Evolutionary conservation across 2,113 vertebrate genomes (phyloP), one percentile per base, ranked within the genome.

Genomic region (Athene noctua): DNA sequence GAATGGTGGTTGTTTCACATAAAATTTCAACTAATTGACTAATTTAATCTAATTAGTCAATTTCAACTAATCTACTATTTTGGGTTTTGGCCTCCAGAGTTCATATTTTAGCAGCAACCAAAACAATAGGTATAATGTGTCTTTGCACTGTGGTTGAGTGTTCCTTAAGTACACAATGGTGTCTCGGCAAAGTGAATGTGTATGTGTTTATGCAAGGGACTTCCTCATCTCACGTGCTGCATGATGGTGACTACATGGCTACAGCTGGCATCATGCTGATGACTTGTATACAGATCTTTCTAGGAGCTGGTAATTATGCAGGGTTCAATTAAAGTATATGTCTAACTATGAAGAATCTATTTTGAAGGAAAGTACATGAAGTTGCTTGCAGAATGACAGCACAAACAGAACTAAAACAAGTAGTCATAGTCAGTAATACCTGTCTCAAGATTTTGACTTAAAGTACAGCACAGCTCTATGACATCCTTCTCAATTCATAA

Each of bases 351-450:
- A 94, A 97, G 88, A 92, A 94, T 57, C 52, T 58, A 17, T 96
- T 96, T 90, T 88, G 85, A 94, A 94, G 46, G 82, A 93, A 94
- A 86, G 61, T 74, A 59, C 62, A 55, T 95, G 86, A 93, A 93
- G 83, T 55, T 91, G 95, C 94, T 87, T 92, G 74, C 95, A 79
- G 78, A 96, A 94, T 93, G 58, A 74, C 70, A 93, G 90, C 85
- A 75, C 54, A 80, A 88, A 72, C 42, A 92, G 77, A 88, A 52
- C 70, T 81, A 94, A 92, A 97, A 51, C 40, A 54, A 70, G 34
- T 81, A 92, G 75, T 70, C 58, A 66, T 83, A 94, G 51, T 92
- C 74, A 75, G 67, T 96, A 83, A 78, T 95, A 58, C 87, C 47
- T 44, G 44, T 89, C 42, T 86, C 40, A 54, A 77, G 90, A 92